Evolutionary conservation across 2,113 vertebrate species (phyloP).

Genomic region (Cranoglanis bouderius): DNA sequence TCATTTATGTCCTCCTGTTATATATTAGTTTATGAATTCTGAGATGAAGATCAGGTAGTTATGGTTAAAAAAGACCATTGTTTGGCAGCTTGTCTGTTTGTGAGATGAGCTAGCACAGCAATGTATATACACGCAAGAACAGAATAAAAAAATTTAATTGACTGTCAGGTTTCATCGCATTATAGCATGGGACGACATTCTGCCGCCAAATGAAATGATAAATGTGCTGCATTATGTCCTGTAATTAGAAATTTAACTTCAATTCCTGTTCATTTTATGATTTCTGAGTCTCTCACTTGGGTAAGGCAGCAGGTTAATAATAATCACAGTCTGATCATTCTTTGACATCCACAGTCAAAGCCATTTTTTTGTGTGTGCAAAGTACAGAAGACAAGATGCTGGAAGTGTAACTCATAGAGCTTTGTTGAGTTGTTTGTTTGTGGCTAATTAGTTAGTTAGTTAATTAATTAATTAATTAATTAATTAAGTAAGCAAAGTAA

Average conservation of each 20-base stretch:
- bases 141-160: slow-evolving; percentile 66
- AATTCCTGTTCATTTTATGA: slow-evolving; percentile 71
- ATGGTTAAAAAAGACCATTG: not conserved
- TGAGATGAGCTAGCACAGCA: not conserved
- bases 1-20: not conserved
- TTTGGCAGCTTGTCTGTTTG: not conserved
- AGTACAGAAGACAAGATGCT: not conserved
- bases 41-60: not conserved
- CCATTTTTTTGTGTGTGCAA: not conserved
- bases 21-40: not conserved
- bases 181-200: slow-evolving; percentile 61
- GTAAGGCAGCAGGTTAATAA: not conserved
- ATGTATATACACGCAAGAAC: not conserved
- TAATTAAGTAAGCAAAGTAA: not conserved
- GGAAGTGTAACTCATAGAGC: not conserved
- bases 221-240: slow-evolving; percentile 69
- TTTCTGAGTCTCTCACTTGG: not conserved
- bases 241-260: slow-evolving; percentile 62
- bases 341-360: not conserved
- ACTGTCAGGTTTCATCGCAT: slow-evolving; percentile 77
- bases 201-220: slow-evolving; percentile 70
- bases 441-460: not conserved
- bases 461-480: not conserved
- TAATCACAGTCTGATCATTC: not conserved
- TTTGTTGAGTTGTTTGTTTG: not conserved